Base-by-base conservation (phyloP, 92 coral and sea anemone genomes). In the Anthopleura xanthogrammica region DNA sequence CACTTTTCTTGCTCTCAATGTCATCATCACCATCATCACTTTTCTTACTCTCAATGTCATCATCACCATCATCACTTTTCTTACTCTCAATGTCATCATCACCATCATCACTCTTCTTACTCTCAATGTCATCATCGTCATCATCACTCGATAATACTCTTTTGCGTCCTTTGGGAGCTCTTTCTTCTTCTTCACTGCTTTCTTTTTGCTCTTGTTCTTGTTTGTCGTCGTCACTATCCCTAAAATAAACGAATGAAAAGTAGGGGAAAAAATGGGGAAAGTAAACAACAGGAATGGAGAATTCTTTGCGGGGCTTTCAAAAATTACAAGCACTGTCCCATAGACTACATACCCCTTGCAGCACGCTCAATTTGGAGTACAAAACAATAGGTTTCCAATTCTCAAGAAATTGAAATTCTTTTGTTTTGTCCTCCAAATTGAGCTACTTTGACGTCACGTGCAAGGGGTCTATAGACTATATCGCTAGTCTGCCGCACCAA, bases 101-200 rank as follows among this genome's bases (percentile, higher is more conserved):
- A 41, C 75, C 55, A 65, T 50, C 57, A 41, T 42, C 24, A 14
- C 42, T 86, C 80, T 76, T 86, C 23, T 80, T 80, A 29, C 62
- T 64, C 43, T 83, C 86, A 1, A 78, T 79, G 52, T 81, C 57
- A 16, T 88, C 89, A 24, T 86, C 94, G 7, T 88, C 94, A 0
- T 88, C 94, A 66, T 91, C 91, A 52, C 94, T 91, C 5, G 92
- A 87, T n/a, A 81, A 40, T 2, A 43, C 52, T 57, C 84, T 68
- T 65, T 88, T 80, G 16, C 77, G 73, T 16, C 70, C 73, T 19
- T 23, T 65, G 19, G 74, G 50, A 11, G 60, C 60, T 46, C 76
- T 84, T 12, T 75, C 62, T 29, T 79, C 86, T 3, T 88, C 89
- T 6, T 78, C 91, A 72, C 87, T 79, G 40, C 80, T 82, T 29